Conservation (phyloP, 2,888 invertebrate species). For the Mythimna vitellina region DNA sequence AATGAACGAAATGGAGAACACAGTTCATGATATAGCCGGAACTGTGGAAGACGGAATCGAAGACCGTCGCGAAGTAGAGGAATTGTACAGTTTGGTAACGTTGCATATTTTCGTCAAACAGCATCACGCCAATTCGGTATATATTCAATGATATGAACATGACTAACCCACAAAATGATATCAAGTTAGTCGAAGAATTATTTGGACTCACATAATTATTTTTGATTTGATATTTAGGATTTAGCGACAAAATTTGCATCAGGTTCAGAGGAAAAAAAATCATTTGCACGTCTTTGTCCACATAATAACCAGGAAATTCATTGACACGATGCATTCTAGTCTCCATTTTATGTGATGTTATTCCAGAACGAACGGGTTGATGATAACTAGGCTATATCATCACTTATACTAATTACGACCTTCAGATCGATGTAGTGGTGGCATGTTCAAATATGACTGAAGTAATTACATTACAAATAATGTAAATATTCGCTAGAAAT, state of each 20-base stretch:
- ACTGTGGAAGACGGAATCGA: constrained; percentile 19
- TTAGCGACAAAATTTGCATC: constrained; percentile 29
- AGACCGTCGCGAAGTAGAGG: constrained; percentile 18
- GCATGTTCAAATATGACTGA: neutral
- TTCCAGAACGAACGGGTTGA: neutral
- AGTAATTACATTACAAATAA: constrained; percentile 5
- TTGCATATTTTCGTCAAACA: constrained; percentile 6
- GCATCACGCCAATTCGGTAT: neutral
- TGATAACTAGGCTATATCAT: neutral
- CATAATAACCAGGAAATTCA: neutral
- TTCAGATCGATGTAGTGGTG: neutral
- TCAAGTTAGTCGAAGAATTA: constrained; percentile 9
- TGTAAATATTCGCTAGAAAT: no score
- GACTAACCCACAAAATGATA: constrained; percentile 15
- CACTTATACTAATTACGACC: neutral
- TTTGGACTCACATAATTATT: constrained; percentile 28
- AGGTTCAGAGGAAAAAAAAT: constrained; percentile 37
- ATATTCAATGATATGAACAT: neutral
- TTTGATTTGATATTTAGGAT: constrained; percentile 32
- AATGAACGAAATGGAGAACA: neutral
- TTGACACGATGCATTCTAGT: neutral
- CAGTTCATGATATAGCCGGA: constrained; percentile 33
- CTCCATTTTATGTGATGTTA: constrained; percentile 18
- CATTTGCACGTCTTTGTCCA: constrained; percentile 34
- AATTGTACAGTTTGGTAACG: constrained; percentile 13